phyloP scores from a whole-genome alignment of 1,140 invertebrate species.

The Copidosoma floridanum region DNA sequence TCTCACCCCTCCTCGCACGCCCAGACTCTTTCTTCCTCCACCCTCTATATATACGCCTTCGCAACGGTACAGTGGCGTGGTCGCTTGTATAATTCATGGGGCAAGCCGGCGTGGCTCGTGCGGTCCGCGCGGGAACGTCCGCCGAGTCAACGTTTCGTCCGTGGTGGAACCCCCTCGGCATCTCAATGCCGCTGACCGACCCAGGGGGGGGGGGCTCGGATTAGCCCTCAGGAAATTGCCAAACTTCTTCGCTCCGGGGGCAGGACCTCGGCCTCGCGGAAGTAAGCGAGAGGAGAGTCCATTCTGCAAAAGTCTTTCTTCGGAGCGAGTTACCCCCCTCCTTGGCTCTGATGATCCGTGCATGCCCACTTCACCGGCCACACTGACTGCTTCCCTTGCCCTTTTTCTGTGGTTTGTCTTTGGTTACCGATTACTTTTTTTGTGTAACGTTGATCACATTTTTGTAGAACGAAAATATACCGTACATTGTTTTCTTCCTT shows the following conservation, averaged over 20 bases:
- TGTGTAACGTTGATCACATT: no score
- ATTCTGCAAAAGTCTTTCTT: slow-evolving; percentile 53
- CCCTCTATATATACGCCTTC: no score
- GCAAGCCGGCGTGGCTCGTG: slow-evolving; percentile 38
- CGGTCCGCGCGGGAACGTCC: slow-evolving; percentile 4
- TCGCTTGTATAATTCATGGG: slow-evolving; percentile 57
- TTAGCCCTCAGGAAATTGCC: slow-evolving; percentile 57
- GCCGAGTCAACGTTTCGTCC: slow-evolving; percentile 29
- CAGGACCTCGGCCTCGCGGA: not conserved
- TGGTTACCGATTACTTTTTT: no score
- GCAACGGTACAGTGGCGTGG: slow-evolving; percentile 16
- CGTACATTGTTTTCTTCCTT: no score
- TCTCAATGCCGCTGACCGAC: slow-evolving; percentile 57
- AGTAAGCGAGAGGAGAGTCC: slow-evolving; percentile 48
- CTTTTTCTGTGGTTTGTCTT: not conserved
- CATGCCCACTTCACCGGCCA: not conserved
- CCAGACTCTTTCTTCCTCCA: slow-evolving; percentile 23
- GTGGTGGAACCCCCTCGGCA: slow-evolving; percentile 44
- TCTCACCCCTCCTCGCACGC: not conserved
- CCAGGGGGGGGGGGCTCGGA: no score
- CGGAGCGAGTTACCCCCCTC: slow-evolving; percentile 32
- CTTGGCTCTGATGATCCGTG: slow-evolving; percentile 12
- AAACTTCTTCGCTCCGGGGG: slow-evolving; percentile 51
- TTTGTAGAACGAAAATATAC: no score
- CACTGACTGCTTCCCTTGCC: not conserved